phyloP scores from a whole-genome alignment of 2,888 invertebrate species.

The Tridacna crocea region DNA sequence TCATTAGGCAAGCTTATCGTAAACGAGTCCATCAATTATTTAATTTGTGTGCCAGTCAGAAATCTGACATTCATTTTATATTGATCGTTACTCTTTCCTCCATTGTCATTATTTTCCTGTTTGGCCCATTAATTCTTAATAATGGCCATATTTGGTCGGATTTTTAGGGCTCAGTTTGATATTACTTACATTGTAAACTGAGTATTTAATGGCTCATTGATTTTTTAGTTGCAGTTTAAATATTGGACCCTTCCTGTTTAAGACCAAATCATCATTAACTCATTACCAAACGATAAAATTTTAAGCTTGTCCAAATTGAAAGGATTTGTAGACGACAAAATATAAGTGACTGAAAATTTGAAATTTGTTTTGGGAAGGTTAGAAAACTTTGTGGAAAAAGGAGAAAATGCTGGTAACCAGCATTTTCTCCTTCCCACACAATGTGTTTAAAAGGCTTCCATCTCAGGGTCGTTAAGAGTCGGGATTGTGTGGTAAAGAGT shows the following conservation, averaged over 20 bases:
- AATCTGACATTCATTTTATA: neutral
- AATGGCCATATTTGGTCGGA: neutral
- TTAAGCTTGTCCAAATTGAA: too few relatives aligned
- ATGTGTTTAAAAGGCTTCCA: neutral
- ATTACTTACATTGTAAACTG: conserved; percentile 22
- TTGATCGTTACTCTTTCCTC: neutral
- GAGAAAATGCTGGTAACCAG: neutral
- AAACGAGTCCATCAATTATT: conserved; percentile 21
- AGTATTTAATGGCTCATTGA: conserved; percentile 3
- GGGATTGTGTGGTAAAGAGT: too few relatives aligned
- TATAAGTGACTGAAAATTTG: neutral
- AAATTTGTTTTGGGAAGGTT: neutral
- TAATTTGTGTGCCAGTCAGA: conserved; percentile 14
- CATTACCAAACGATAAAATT: too few relatives aligned
- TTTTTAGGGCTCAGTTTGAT: neutral
- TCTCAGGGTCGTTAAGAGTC: too few relatives aligned
- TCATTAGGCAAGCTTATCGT: too few relatives aligned
- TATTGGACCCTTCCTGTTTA: neutral
- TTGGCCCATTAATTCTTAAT: neutral
- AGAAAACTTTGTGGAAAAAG: neutral
- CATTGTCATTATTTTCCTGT: neutral
- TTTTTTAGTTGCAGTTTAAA: neutral
- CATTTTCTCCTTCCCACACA: neutral
- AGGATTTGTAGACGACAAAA: too few relatives aligned
- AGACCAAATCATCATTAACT: too few relatives aligned